Conservation (phyloP, 2,888 invertebrate genomes). For the Gnatocerus cornutus region DNA sequence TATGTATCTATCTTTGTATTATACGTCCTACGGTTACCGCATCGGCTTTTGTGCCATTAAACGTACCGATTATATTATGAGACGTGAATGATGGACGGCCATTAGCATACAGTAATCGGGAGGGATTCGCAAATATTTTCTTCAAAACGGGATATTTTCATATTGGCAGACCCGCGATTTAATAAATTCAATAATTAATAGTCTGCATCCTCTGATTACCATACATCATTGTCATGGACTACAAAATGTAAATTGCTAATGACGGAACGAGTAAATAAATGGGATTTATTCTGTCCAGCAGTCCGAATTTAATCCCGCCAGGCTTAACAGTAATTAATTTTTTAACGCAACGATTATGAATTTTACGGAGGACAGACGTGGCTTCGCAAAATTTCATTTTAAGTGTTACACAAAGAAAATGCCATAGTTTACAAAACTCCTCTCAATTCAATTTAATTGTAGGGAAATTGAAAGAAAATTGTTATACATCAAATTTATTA, state of each 20-base stretch:
- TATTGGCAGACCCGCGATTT: slow-evolving; percentile 18
- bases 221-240: slow-evolving; percentile 39
- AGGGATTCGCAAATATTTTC: not conserved
- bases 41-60: slow-evolving; percentile 45
- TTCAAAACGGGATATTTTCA: not conserved
- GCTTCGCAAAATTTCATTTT: not conserved
- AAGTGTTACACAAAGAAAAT: not conserved
- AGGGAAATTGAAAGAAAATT: too few relatives aligned
- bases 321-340: slow-evolving; percentile 42
- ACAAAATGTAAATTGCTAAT: slow-evolving; percentile 39
- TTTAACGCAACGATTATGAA: slow-evolving; percentile 32
- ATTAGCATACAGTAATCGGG: not conserved
- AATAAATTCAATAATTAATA: slow-evolving; percentile 43
- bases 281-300: slow-evolving; percentile 33
- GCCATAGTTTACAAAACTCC: too few relatives aligned
- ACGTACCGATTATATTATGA: slow-evolving; percentile 51
- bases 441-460: too few relatives aligned
- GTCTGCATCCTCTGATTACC: slow-evolving; percentile 26
- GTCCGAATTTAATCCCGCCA: slow-evolving; percentile 29
- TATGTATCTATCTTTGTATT: slow-evolving; percentile 52
- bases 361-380: not conserved
- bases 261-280: slow-evolving; percentile 41
- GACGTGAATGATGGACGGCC: slow-evolving; percentile 51
- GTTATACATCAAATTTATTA: too few relatives aligned
- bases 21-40: slow-evolving; percentile 45